phyloP scores from a whole-genome alignment of 2,888 invertebrate species.

The Caenorhabditis auriculariae region DNA sequence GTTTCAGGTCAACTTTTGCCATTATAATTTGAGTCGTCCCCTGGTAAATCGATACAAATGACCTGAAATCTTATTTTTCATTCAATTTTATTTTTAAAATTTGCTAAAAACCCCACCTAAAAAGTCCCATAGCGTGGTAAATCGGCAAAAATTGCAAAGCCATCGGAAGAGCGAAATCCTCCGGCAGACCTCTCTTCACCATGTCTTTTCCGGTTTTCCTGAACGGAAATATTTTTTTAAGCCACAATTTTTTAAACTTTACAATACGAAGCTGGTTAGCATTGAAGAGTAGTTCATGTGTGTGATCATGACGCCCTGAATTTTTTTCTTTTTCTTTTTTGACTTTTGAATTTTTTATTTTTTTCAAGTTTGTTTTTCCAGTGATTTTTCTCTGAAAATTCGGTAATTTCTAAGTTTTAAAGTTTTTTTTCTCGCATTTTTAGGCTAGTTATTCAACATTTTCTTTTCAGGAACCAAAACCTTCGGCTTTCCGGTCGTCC shows the following conservation, averaged over 20 bases:
- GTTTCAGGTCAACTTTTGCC: conserved; percentile 34
- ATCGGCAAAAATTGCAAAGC: conserved; percentile 41
- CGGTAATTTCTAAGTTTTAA: too few relatives aligned
- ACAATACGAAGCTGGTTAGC: conserved; percentile 8
- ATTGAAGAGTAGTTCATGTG: conserved; percentile 36
- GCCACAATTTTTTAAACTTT: too few relatives aligned
- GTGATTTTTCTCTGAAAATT: too few relatives aligned
- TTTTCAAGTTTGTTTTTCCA: too few relatives aligned
- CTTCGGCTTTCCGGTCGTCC: conserved; percentile 54
- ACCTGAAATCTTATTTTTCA: conserved; percentile 7
- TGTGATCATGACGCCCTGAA: conserved; percentile 38
- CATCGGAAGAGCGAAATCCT: conserved; percentile 15
- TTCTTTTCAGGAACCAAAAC: too few relatives aligned
- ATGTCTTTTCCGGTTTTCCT: conserved; percentile 11
- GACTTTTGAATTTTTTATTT: too few relatives aligned
- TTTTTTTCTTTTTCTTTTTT: not conserved
- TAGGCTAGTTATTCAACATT: too few relatives aligned
- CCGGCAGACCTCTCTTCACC: conserved; percentile 7
- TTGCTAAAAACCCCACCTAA: conserved; percentile 3
- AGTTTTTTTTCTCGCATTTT: too few relatives aligned
- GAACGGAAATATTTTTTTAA: not conserved
- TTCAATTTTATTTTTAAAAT: not conserved
- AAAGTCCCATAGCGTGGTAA: conserved; percentile 51
- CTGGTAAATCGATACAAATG: conserved; percentile 14
- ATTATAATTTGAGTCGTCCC: conserved; percentile 42